Conservation (phyloP, 2,113 vertebrate species). For the Tor tambroides region DNA sequence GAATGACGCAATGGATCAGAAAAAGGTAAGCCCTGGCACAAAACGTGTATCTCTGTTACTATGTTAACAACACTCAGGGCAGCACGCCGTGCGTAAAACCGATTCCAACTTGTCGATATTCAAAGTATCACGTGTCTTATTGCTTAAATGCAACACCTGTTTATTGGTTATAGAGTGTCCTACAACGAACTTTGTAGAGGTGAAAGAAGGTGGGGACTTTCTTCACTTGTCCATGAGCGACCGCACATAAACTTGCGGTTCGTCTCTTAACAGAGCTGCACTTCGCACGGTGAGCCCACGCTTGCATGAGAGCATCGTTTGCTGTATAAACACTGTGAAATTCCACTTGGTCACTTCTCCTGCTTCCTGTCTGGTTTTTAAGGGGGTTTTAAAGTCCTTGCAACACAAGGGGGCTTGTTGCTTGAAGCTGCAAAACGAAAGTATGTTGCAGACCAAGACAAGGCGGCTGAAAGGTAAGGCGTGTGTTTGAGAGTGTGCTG, state of each 20-base stretch:
- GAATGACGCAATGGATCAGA: too few relatives aligned
- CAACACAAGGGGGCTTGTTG: not conserved
- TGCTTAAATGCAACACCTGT: too few relatives aligned
- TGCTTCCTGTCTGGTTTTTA: not conserved
- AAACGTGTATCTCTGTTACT: too few relatives aligned
- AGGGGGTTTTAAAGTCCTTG: not conserved
- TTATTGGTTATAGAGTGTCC: not conserved
- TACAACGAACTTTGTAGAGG: not conserved
- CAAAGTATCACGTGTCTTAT: too few relatives aligned
- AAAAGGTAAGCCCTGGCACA: too few relatives aligned
- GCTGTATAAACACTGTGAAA: not conserved
- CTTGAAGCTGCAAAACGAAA: constrained; percentile 2
- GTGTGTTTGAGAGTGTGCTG: not conserved
- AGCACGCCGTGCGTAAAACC: too few relatives aligned
- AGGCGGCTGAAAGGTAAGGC: constrained; percentile 1
- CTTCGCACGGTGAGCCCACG: not conserved
- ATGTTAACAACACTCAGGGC: too few relatives aligned
- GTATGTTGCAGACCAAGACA: not conserved
- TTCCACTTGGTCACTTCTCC: not conserved
- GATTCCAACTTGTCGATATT: too few relatives aligned
- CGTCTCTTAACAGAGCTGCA: not conserved
- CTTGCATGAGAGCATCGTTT: not conserved
- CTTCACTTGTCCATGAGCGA: not conserved
- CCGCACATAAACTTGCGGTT: not conserved
- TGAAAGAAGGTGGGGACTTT: constrained; percentile 7